Conservation (phyloP, 2,888 invertebrate genomes). For the Emmelina monodactyla region DNA sequence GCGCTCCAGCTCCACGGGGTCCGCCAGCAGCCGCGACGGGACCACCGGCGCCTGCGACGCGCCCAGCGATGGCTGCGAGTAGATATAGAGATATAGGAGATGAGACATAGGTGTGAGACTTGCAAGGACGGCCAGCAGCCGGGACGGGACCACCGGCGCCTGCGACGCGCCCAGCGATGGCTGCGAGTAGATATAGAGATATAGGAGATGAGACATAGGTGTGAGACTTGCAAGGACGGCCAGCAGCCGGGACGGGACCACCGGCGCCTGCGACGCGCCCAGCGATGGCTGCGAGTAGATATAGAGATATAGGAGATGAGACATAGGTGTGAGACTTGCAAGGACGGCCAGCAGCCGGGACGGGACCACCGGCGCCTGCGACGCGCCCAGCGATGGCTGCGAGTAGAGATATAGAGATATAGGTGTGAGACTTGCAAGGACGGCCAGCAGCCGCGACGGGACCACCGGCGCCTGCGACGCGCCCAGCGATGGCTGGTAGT, state of each 20-base stretch:
- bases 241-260: constrained; percentile 84
- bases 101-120: too few relatives aligned
- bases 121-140: constrained; percentile 82
- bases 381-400: constrained; percentile 68
- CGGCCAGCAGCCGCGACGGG: constrained; percentile 82
- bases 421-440: too few relatives aligned
- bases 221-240: too few relatives aligned
- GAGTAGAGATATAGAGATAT: too few relatives aligned
- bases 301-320: too few relatives aligned
- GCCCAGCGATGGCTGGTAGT: constrained; percentile 67
- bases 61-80: constrained; percentile 67
- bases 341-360: constrained; percentile 83
- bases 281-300: constrained; percentile 66
- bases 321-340: too few relatives aligned
- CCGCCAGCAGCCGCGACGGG: constrained; percentile 82
- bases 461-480: constrained; percentile 81
- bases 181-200: too few relatives aligned
- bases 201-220: too few relatives aligned
- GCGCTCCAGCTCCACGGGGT: constrained; percentile 82
- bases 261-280: constrained; percentile 76
- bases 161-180: constrained; percentile 73
- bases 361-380: constrained; percentile 84
- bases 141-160: constrained; percentile 86
- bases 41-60: constrained; percentile 81
- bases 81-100: too few relatives aligned